Evolutionary conservation across 2,113 vertebrate genomes (phyloP), one percentile per base, ranked within the genome.

Genomic region (Furnarius figulus): DNA sequence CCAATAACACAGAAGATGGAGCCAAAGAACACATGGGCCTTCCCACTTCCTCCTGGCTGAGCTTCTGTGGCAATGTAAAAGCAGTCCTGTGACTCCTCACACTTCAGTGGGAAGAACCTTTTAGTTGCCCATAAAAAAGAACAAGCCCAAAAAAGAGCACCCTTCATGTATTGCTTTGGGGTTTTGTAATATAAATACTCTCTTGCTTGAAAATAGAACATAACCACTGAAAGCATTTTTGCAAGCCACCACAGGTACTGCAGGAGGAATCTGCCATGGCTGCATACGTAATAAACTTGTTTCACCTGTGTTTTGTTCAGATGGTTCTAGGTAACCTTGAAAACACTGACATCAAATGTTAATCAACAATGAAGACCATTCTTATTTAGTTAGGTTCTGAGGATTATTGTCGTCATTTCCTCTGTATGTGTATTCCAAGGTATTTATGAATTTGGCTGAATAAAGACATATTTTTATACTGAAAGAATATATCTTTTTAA

Each of bases 101-200:
- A 18, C 7, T 2, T 33, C 11, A 66, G 7, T 6, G 78, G 6
- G 6, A 78, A 11, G 33, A 80, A 47, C 2, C 2, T 39, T 47
- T 59, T 14, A 7, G n/a, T 42, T 59, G 19, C 25, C 7, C 19
- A 33, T 35, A 21, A 63, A 72, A 87, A 87, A 50, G 3, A 65
- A 25, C 1, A 46, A 82, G 3, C 6, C 10, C 6, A 0, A 1
- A 8, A n/a, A 35, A 46, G 3, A 2, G 1, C 5, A 28, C 3
- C 4, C 4, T 66, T 52, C 27, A 12, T 5, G 2, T 44, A 39
- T 25, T 3, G 4, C 2, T 93, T 62, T 28, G 20, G 1, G 8
- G 0, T 50, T 81, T 70, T 65, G 35, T 9, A 28, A 55, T 28
- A 10, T 5, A 73, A 44, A 5, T 30, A 33, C 8, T 22, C 85